A percentile compares a stretch with the other conserved stretches of the same genome.
Evolutionary conservation across 2,113 vertebrate genomes (phyloP).

Genomic region (Paradoxurus hermaphroditus): DNA sequence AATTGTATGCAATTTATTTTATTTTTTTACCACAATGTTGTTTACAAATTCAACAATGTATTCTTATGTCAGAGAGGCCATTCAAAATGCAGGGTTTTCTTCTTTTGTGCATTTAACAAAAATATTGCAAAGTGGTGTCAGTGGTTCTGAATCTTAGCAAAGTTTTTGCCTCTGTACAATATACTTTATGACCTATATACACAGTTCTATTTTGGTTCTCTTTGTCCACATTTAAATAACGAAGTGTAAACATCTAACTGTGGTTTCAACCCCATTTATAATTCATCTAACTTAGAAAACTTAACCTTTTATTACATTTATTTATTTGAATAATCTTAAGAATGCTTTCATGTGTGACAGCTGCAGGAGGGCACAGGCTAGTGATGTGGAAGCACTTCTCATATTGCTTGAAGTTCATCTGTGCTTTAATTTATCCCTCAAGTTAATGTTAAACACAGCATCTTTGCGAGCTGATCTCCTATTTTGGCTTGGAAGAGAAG

Average conservation of each 20-base stretch:
- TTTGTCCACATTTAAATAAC: neutral
- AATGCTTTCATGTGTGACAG: conserved; percentile 65
- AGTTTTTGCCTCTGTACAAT: neutral
- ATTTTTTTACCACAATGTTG: neutral
- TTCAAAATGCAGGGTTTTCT: neutral
- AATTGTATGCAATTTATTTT: neutral
- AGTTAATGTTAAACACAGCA: conserved; percentile 22
- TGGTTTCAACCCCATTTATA: neutral
- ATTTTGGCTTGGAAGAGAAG: neutral
- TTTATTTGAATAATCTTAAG: conserved; percentile 56
- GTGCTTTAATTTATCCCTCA: neutral
- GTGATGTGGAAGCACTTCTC: neutral
- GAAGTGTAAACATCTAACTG: neutral
- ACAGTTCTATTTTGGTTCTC: neutral
- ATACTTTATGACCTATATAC: neutral
- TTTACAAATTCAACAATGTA: neutral
- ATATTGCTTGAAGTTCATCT: neutral
- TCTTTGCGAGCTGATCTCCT: neutral
- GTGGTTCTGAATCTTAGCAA: neutral
- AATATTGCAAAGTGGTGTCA: neutral
- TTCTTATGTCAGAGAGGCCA: neutral
- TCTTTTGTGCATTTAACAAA: neutral
- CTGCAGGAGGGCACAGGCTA: conserved; percentile 33
- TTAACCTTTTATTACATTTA: conserved; percentile 37
- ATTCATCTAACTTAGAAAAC: conserved; percentile 35